Conservation (phyloP, 2,797 vertebrate species). For the Mormyrus hasselquistii region DNA sequence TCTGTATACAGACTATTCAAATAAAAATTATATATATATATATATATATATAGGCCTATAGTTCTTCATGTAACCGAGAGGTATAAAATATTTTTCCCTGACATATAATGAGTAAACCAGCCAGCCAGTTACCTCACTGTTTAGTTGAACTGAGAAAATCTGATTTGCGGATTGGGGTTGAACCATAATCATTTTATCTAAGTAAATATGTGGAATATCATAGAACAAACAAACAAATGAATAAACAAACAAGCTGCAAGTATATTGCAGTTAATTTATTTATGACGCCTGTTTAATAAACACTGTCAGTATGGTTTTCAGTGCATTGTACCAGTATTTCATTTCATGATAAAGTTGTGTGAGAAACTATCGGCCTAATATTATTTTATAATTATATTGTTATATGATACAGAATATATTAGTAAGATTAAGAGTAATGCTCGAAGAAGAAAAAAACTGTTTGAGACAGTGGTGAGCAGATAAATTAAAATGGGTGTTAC, state of each 20-base stretch:
- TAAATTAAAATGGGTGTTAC: slow-evolving; percentile 3
- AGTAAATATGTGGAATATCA: not conserved
- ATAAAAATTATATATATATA: not conserved
- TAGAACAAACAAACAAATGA: not conserved
- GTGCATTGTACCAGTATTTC: not conserved
- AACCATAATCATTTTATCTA: not conserved
- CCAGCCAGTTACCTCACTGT: not conserved
- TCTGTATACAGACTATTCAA: not conserved
- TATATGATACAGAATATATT: not conserved
- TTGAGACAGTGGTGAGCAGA: not conserved
- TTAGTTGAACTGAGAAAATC: not conserved
- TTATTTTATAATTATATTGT: not conserved
- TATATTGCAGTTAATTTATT: not conserved
- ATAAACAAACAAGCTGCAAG: not conserved
- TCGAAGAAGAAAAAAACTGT: not conserved
- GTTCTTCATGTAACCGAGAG: not conserved
- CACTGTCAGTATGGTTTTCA: not conserved
- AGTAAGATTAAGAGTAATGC: not conserved
- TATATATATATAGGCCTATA: not conserved
- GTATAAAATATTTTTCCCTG: not conserved
- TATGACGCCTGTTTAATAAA: not conserved
- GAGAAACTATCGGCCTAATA: not conserved
- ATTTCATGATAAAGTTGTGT: not conserved
- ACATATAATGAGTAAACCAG: not conserved
- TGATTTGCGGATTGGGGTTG: not conserved